Evolutionary conservation across 2,113 vertebrate species (phyloP).

Genomic region (Odobenus rosmarus): DNA sequence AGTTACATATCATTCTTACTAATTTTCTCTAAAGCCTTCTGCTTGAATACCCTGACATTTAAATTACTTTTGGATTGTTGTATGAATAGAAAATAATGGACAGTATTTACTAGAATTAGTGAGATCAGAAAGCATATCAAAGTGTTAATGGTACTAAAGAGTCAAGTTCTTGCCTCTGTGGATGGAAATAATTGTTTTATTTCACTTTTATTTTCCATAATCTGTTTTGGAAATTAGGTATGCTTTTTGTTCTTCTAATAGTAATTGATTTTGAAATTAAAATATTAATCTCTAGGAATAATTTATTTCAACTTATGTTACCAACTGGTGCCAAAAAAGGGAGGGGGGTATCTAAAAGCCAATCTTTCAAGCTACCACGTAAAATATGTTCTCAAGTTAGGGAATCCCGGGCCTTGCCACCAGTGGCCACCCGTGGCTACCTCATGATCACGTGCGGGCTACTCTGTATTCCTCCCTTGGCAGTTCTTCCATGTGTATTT

Average conservation of each 20-base stretch:
- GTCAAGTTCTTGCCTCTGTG: conserved; percentile 19
- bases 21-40: conserved; percentile 43
- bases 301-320: conserved; percentile 48
- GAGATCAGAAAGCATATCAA: conserved; percentile 14
- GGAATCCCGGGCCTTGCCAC: background rate
- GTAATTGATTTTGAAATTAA: conserved; percentile 39
- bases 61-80: conserved; percentile 1
- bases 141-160: background rate
- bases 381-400: background rate
- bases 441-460: background rate
- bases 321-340: conserved; percentile 56
- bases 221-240: background rate
- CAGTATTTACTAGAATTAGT: background rate
- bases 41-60: conserved; percentile 22
- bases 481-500: background rate
- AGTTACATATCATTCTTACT: conserved; percentile 32
- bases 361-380: background rate
- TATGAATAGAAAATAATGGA: conserved; percentile 34
- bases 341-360: background rate
- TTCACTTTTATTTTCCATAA: background rate
- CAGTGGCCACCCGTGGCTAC: background rate
- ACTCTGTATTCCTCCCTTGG: background rate
- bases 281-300: conserved; percentile 37
- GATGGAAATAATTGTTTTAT: conserved; percentile 29
- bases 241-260: conserved; percentile 22